These are phyloP conservation scores for Pantherophis alleghaniensis DNA, from an alignment of 2,797 vertebrate species.

Conservation along the genomic window DNA sequence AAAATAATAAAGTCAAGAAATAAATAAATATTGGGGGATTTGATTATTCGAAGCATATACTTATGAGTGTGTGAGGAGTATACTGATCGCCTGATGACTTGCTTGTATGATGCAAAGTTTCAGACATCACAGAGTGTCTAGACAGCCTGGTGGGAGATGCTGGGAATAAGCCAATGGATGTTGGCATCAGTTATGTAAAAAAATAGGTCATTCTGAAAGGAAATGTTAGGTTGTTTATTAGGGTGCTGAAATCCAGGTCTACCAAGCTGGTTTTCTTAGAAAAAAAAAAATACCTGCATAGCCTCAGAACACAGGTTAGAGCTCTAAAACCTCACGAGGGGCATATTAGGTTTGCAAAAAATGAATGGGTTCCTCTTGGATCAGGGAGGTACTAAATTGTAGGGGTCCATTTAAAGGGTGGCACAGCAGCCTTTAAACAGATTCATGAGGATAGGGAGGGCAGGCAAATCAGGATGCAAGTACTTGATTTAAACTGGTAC, in stretches of 20 bases:
- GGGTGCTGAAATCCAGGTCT: neutral
- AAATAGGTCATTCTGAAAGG: neutral
- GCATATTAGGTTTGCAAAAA: neutral
- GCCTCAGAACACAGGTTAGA: neutral
- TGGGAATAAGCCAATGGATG: neutral
- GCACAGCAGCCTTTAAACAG: neutral
- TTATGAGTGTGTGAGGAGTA: neutral
- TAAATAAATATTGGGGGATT: neutral
- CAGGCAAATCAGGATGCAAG: neutral
- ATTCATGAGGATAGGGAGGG: neutral
- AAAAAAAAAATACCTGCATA: neutral
- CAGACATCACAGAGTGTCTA: neutral
- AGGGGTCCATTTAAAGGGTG: neutral
- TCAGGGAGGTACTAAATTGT: neutral
- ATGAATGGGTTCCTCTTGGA: neutral
- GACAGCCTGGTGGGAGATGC: neutral
- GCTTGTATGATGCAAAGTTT: neutral
- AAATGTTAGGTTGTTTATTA: neutral
- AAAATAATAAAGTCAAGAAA: neutral
- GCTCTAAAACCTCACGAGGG: neutral
- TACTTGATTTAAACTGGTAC: neutral
- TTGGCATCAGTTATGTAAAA: neutral
- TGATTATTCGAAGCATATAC: neutral
- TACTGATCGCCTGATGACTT: neutral
- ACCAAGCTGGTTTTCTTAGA: neutral